These are phyloP conservation scores for Alentia gelatinosa DNA, from an alignment of 2,888 invertebrate genomes.

Conservation along the genomic window DNA sequence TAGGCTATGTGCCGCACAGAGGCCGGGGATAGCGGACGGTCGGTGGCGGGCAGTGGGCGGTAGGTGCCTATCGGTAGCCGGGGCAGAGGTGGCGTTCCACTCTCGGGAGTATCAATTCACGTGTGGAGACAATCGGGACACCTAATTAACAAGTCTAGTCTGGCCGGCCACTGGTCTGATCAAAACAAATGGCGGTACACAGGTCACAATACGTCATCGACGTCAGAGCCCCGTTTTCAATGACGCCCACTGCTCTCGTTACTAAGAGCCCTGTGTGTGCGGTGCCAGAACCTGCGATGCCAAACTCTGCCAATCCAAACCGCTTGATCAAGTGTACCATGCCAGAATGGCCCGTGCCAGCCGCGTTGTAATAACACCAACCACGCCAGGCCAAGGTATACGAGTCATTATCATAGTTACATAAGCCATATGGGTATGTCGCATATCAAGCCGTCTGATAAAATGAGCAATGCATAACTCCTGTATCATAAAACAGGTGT, in stretches of 20 bases:
- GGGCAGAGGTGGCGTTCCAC: not conserved
- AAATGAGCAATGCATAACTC: too few species aligned
- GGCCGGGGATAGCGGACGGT: too few species aligned
- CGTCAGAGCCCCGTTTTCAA: not conserved
- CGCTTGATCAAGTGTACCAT: not conserved
- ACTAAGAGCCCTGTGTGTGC: not conserved
- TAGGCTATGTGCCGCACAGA: too few species aligned
- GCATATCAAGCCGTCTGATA: too few species aligned
- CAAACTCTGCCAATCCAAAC: not conserved
- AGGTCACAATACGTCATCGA: constrained; percentile 30
- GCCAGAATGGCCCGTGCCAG: not conserved
- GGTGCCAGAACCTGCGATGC: not conserved
- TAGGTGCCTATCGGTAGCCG: not conserved
- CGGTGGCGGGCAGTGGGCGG: too few species aligned
- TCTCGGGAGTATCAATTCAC: not conserved
- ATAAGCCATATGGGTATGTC: too few species aligned
- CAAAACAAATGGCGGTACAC: not conserved
- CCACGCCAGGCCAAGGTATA: too few species aligned
- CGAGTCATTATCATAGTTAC: too few species aligned
- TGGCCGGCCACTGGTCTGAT: constrained; percentile 14
- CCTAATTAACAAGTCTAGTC: constrained; percentile 29
- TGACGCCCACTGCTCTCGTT: too few species aligned
- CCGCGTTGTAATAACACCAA: too few species aligned
- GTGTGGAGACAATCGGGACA: constrained; percentile 20
- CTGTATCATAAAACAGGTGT: too few species aligned